Conservation (phyloP, 2,888 invertebrate genomes). For the Hydrotaea diabolus region DNA sequence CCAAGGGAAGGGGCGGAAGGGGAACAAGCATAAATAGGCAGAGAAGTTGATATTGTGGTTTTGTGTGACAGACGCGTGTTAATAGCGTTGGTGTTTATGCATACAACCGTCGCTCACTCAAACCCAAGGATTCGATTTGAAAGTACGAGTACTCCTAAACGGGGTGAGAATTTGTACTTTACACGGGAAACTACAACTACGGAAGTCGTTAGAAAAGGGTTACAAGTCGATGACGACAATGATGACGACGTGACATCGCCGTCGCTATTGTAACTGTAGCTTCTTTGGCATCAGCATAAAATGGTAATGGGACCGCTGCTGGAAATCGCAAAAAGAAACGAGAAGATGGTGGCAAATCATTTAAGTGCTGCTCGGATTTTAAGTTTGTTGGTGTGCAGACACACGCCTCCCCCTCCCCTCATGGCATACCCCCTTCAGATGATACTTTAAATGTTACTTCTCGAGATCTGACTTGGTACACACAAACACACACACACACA, state of each 20-base stretch:
- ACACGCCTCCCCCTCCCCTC: slow-evolving; percentile 21
- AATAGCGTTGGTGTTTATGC: slow-evolving; percentile 54
- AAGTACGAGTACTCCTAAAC: neutral
- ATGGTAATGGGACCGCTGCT: too few species aligned
- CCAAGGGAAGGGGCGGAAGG: neutral
- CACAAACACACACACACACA: neutral
- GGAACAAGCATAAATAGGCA: neutral
- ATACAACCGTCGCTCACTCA: slow-evolving; percentile 25
- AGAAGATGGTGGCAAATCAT: slow-evolving; percentile 16
- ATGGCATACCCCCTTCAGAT: neutral
- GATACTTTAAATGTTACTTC: slow-evolving; percentile 30
- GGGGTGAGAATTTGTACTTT: slow-evolving; percentile 58
- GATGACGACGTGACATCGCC: neutral
- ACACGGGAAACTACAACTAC: neutral
- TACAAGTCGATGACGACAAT: too few species aligned
- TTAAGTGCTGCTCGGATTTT: slow-evolving; percentile 3
- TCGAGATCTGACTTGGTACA: neutral
- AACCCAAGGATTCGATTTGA: slow-evolving; percentile 27
- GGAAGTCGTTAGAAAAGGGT: slow-evolving; percentile 39
- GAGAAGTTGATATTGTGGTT: slow-evolving; percentile 58
- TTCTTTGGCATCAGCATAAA: neutral
- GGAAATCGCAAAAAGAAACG: neutral
- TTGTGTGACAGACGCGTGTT: slow-evolving; percentile 63
- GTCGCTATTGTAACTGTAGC: neutral
- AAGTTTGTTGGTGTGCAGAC: neutral